These are phyloP conservation scores for Nephrocerus scutellatus DNA, from an alignment of 2,888 invertebrate species.

Conservation along the genomic window DNA sequence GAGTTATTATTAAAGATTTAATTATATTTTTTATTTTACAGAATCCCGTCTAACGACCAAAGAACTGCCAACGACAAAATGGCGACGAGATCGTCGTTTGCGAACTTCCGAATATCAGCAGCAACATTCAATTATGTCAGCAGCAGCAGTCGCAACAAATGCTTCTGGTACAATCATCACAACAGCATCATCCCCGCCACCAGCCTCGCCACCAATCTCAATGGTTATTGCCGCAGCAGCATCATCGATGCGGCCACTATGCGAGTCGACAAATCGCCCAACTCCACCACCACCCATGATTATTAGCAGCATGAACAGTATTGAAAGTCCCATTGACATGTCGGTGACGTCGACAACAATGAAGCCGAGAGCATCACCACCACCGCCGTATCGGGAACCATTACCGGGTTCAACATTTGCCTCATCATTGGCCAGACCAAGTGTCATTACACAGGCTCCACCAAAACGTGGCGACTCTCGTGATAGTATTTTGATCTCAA, in stretches of 20 bases:
- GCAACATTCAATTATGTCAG: constrained; percentile 13
- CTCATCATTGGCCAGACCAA: constrained; percentile 48
- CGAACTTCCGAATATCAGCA: constrained; percentile 46
- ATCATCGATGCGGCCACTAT: constrained; percentile 25
- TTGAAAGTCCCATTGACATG: constrained; percentile 47
- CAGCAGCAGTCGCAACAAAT: too few relatives aligned
- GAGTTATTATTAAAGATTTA: too few relatives aligned
- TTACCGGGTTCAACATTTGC: constrained; percentile 41
- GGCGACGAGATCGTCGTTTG: constrained; percentile 62
- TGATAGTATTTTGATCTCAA: constrained; percentile 31
- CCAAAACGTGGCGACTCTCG: constrained; percentile 41
- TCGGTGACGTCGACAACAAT: constrained; percentile 41
- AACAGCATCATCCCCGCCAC: constrained; percentile 33
- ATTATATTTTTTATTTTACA: constrained; percentile 27
- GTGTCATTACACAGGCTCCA: constrained; percentile 58
- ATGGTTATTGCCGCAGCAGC: constrained; percentile 24
- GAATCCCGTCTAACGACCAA: constrained; percentile 50
- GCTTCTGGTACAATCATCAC: constrained; percentile 36
- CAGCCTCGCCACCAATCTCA: constrained; percentile 22
- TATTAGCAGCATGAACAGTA: constrained; percentile 22
- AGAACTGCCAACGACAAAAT: constrained; percentile 62
- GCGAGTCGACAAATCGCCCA: constrained; percentile 31
- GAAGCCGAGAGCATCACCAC: constrained; percentile 40
- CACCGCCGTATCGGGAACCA: constrained; percentile 46
- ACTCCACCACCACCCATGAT: constrained; percentile 21